Conservation (phyloP, 2,797 vertebrate genomes). For the Urophycis tenuis region DNA sequence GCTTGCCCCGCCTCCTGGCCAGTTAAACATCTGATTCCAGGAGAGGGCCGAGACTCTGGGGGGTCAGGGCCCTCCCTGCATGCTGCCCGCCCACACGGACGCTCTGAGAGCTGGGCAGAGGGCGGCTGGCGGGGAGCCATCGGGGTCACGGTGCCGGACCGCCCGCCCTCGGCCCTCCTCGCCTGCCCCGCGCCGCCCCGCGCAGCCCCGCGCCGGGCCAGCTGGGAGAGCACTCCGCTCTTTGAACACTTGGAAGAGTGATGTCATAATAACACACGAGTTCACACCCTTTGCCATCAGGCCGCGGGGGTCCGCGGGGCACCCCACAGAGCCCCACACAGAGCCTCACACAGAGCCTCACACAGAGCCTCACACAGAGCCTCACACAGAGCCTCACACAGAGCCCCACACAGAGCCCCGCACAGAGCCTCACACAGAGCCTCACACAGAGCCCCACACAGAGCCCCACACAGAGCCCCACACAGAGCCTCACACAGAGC, state of each 20-base stretch:
- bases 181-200: neutral
- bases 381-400: too few species aligned
- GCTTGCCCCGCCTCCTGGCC: slow-evolving; percentile 44
- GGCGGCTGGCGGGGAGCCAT: neutral
- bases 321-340: too few species aligned
- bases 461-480: too few species aligned
- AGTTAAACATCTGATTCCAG: slow-evolving; percentile 71
- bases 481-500: too few species aligned
- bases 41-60: slow-evolving; percentile 52
- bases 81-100: slow-evolving; percentile 39
- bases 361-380: too few species aligned
- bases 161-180: slow-evolving; percentile 21
- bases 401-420: too few species aligned
- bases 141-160: slow-evolving; percentile 24
- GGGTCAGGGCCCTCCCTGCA: slow-evolving; percentile 58
- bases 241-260: neutral
- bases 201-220: neutral
- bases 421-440: too few species aligned
- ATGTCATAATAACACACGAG: too few species aligned
- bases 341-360: too few species aligned
- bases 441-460: too few species aligned
- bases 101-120: slow-evolving; percentile 9
- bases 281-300: too few species aligned
- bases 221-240: neutral
- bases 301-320: too few species aligned